phyloP scores from a whole-genome alignment of 2,113 vertebrate species.

The Gila orcuttii region DNA sequence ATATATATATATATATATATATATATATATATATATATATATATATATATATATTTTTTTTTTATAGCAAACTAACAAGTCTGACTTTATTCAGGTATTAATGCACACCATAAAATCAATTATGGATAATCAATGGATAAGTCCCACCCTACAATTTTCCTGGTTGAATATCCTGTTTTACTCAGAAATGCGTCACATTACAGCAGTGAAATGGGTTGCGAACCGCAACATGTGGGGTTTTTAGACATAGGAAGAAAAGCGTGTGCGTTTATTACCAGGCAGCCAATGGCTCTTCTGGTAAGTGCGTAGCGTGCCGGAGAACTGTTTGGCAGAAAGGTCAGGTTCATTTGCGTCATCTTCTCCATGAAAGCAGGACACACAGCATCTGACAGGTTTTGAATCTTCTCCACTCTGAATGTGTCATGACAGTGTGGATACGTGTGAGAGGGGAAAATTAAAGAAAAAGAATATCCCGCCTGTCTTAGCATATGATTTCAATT shows the following conservation, averaged over 20 bases:
- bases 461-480: neutral
- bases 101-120: neutral
- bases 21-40: no score
- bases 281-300: constrained; percentile 47
- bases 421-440: neutral
- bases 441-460: neutral
- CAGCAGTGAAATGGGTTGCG: neutral
- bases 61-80: neutral
- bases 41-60: no score
- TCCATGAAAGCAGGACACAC: constrained; percentile 56
- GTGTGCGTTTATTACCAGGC: constrained; percentile 50
- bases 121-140: neutral
- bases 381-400: constrained; percentile 44
- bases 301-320: constrained; percentile 47
- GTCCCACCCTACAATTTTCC: neutral
- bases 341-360: constrained; percentile 51
- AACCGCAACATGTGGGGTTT: neutral
- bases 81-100: neutral
- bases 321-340: constrained; percentile 52
- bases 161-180: neutral
- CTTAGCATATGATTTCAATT: neutral
- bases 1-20: no score
- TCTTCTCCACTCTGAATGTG: constrained; percentile 39
- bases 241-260: neutral
- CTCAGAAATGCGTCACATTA: neutral